Evolutionary conservation across 2,113 vertebrate genomes (phyloP).

Genomic region (Acinonyx jubatus): DNA sequence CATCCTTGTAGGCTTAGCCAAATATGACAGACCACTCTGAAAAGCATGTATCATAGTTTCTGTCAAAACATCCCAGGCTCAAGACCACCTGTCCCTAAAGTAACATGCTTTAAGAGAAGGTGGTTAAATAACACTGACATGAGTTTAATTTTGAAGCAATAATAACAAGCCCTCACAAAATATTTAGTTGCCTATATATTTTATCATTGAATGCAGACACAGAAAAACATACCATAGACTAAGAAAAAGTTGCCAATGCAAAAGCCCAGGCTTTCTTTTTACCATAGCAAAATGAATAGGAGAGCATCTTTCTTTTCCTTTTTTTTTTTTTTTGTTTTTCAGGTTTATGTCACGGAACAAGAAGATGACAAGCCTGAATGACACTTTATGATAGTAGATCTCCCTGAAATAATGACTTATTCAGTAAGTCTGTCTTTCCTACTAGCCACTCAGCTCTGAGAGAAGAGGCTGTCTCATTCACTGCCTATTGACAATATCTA

Average conservation of each 20-base stretch:
- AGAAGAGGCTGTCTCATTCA: neutral
- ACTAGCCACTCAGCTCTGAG: neutral
- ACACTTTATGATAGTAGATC: neutral
- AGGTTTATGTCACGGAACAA: neutral
- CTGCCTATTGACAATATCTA: neutral
- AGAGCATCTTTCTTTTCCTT: neutral
- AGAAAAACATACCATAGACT: neutral
- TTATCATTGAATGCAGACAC: neutral
- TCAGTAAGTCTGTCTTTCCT: neutral
- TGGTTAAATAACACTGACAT: neutral
- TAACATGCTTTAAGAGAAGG: neutral
- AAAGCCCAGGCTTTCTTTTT: conserved; percentile 21
- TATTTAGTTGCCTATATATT: conserved; percentile 3
- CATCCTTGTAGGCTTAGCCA: conserved; percentile 40
- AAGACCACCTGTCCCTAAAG: neutral
- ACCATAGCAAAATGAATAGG: neutral
- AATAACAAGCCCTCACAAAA: neutral
- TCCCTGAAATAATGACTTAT: neutral
- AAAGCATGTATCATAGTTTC: conserved; percentile 35
- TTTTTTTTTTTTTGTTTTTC: neutral
- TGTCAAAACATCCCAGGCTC: neutral
- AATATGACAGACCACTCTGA: neutral
- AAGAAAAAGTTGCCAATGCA: neutral
- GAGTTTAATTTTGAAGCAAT: conserved; percentile 18
- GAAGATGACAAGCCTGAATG: neutral